phyloP scores from a whole-genome alignment of 1,140 invertebrate genomes.

The Lasaia peninsularis region DNA sequence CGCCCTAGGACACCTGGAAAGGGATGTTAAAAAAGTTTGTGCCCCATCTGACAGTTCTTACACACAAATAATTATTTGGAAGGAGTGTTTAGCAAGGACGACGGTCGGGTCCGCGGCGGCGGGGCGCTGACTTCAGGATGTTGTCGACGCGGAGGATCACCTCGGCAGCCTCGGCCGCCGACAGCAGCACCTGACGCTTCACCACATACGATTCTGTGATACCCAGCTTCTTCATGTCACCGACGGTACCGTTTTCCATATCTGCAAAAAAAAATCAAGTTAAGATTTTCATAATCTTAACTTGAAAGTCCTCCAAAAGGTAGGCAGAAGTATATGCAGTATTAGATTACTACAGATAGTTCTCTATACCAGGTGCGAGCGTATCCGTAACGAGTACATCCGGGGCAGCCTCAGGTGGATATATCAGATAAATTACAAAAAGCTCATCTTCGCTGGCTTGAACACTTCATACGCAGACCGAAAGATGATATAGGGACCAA shows the following conservation, averaged over 20 bases:
- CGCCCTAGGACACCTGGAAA: too few relatives aligned
- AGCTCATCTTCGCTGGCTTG: too few relatives aligned
- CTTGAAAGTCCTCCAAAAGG: too few relatives aligned
- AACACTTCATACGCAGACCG: too few relatives aligned
- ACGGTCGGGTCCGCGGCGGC: constrained; percentile 92
- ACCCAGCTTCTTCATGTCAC: constrained; percentile 92
- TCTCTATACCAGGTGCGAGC: too few relatives aligned
- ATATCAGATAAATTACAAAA: too few relatives aligned
- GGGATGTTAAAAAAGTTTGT: too few relatives aligned
- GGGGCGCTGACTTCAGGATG: constrained; percentile 96
- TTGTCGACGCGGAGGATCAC: constrained; percentile 99
- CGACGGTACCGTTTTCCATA: constrained; percentile 91
- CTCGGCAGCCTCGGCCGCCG: constrained; percentile 98
- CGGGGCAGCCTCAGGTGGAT: too few relatives aligned
- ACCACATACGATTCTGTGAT: constrained; percentile 98
- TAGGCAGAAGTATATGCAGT: too few relatives aligned
- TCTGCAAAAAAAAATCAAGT: constrained; percentile 75
- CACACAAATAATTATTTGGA: neutral
- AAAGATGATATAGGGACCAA: too few relatives aligned
- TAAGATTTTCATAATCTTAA: neutral
- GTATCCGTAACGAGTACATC: too few relatives aligned
- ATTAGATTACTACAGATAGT: too few relatives aligned
- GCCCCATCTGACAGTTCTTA: neutral
- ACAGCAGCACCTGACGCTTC: constrained; percentile 95
- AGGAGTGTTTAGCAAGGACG: constrained; percentile 85